Evolutionary conservation across 2,797 vertebrate species (phyloP), one percentile per base, ranked within the genome.

Genomic region (Hemibagrus guttatus): DNA sequence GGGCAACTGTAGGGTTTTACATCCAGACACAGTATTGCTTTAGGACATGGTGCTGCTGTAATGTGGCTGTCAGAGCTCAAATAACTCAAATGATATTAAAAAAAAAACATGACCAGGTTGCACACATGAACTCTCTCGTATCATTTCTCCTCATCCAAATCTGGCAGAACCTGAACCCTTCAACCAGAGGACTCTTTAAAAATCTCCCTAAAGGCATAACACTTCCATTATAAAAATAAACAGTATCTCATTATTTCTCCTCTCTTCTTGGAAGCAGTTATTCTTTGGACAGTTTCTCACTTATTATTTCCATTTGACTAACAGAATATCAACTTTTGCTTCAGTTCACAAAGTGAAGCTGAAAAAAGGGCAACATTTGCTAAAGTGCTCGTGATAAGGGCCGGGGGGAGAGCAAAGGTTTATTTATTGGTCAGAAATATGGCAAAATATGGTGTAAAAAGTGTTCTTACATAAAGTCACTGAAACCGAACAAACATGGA

Each of bases 101-200:
- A 63, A 76, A 82, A 85, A 63, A 78, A 83, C 7, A 52, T 17
- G n/a, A 7, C 56, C 54, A 86, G 63, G 82, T 85, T 75, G 14
- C 11, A 23, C 74, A 54, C 39, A 86, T 28, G n/a, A 81, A 46
- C 54, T 21, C 76, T 78, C 86, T 58, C 54, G 83, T 87, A 84
- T 64, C 82, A 72, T 75, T 80, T 74, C 83, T 66, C 58, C 71
- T 64, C 39, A 7, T 42, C 35, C 49, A 68, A 82, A 17, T 35
- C 12, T 54, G 23, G 21, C 28, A 16, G 21, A 64, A 39, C 56
- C 56, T 35, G 42, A 49, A 49, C 85, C 58, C 61, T 26, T 64
- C 42, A 61, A 31, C 39, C n/a, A 81, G 31, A 85, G 39, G 28
- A 54, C 52, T 46, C 31, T 86, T 59, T 23, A n/a, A 26, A 19